phyloP scores from a whole-genome alignment of 2,113 vertebrate genomes.

The Barbus barbus region DNA sequence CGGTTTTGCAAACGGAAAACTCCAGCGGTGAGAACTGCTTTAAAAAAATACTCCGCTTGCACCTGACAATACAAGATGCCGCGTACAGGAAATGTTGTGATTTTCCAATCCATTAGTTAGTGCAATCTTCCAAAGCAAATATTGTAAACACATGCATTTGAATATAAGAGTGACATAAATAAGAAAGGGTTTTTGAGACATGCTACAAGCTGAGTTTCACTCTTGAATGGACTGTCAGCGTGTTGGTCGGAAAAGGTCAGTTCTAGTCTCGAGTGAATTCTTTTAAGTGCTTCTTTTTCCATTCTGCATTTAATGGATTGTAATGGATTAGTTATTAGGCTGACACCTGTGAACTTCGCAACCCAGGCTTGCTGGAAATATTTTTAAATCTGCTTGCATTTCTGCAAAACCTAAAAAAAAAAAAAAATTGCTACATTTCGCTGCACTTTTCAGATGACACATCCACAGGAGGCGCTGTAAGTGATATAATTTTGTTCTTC shows the following conservation, averaged over 20 bases:
- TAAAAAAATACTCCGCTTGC: not conserved
- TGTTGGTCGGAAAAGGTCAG: not conserved
- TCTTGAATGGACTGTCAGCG: not conserved
- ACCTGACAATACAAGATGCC: not conserved
- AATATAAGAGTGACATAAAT: not conserved
- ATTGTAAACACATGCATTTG: constrained; percentile 1
- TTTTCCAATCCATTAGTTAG: constrained; percentile 33
- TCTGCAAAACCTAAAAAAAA: not conserved
- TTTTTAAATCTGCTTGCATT: not conserved
- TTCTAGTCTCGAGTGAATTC: constrained; percentile 12
- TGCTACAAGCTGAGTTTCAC: not conserved
- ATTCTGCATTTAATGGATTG: not conserved
- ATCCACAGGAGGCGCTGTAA: not conserved
- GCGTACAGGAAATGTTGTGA: not conserved
- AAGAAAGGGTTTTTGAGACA: not conserved
- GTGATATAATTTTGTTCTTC: too few species aligned
- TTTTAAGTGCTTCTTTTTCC: constrained; percentile 26
- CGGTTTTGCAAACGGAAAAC: not conserved
- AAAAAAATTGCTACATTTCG: not conserved
- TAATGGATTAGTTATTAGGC: constrained; percentile 32
- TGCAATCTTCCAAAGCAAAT: not conserved
- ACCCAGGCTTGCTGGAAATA: not conserved
- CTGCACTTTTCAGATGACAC: not conserved
- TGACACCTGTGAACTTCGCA: not conserved
- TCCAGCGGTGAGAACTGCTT: not conserved